Evolutionary conservation across 2,888 invertebrate species (phyloP).

Genomic region (Hoplodrina ambigua): DNA sequence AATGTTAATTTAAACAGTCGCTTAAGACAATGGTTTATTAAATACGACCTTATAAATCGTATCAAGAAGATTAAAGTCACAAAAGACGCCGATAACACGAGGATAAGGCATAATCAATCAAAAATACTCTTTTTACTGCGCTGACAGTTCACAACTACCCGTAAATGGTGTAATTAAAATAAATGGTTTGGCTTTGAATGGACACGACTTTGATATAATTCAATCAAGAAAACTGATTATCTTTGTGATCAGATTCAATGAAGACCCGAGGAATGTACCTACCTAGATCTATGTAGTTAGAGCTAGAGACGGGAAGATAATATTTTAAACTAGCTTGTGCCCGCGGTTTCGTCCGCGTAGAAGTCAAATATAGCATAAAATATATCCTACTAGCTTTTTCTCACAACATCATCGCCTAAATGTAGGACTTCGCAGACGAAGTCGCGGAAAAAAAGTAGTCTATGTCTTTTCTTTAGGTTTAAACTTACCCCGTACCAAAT

Average conservation of each 20-base stretch:
- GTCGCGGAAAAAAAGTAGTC: no score
- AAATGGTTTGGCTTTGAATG: conserved; percentile 6
- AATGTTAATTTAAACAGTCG: conserved; percentile 26
- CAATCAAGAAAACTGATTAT: background rate
- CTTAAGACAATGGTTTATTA: conserved; percentile 19
- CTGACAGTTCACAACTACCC: background rate
- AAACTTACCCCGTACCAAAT: no score
- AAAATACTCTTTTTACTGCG: background rate
- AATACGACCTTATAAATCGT: conserved; percentile 3
- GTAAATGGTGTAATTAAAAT: conserved; percentile 11
- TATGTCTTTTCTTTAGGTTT: no score
- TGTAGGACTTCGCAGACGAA: no score
- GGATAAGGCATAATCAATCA: conserved; percentile 6
- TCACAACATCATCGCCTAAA: no score
- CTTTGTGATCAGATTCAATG: background rate
- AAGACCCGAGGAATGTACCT: background rate
- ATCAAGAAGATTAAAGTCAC: conserved; percentile 7
- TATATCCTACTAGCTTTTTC: no score
- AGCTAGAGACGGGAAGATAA: background rate
- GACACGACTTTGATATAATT: background rate
- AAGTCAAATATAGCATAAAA: no score
- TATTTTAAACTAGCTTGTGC: background rate
- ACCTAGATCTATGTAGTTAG: no score
- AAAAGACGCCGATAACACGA: conserved; percentile 5
- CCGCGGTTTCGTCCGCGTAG: no score